These are phyloP conservation scores for Euclidia mi DNA, from an alignment of 2,888 invertebrate genomes.

Conservation along the genomic window DNA sequence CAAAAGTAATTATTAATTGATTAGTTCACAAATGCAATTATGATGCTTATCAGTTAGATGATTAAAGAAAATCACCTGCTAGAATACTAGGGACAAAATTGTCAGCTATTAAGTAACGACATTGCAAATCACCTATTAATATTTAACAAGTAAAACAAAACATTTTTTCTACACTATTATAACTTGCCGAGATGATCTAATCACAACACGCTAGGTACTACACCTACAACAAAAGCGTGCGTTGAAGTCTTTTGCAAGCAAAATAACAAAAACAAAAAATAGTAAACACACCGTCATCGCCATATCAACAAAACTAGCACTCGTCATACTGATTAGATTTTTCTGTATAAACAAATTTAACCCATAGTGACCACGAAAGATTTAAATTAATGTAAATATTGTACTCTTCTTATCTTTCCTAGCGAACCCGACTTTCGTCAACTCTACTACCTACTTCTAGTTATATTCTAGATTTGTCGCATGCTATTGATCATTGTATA, in stretches of 20 bases:
- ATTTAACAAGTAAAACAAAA: neutral
- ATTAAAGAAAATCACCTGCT: neutral
- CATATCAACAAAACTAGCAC: slow-evolving; percentile 1
- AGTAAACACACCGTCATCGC: neutral
- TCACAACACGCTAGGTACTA: slow-evolving; percentile 4
- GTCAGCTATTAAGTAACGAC: slow-evolving; percentile 5
- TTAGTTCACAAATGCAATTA: neutral
- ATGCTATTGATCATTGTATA: too few species aligned
- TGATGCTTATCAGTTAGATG: neutral
- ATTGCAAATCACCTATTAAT: neutral
- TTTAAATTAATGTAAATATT: slow-evolving; percentile 65
- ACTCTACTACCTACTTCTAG: too few species aligned
- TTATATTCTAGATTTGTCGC: too few species aligned
- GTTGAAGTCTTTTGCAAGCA: slow-evolving; percentile 84
- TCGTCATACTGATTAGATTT: neutral
- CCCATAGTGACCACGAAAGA: slow-evolving; percentile 54
- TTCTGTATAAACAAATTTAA: slow-evolving; percentile 28
- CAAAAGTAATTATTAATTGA: neutral
- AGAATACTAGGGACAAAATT: neutral
- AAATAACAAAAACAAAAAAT: slow-evolving; percentile 45
- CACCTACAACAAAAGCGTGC: slow-evolving; percentile 60
- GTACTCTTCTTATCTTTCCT: slow-evolving; percentile 41
- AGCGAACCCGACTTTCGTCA: slow-evolving; percentile 5
- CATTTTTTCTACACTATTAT: neutral
- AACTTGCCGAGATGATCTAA: neutral